Conservation (phyloP, 2,797 vertebrate species). For the Danio albolineatus region DNA sequence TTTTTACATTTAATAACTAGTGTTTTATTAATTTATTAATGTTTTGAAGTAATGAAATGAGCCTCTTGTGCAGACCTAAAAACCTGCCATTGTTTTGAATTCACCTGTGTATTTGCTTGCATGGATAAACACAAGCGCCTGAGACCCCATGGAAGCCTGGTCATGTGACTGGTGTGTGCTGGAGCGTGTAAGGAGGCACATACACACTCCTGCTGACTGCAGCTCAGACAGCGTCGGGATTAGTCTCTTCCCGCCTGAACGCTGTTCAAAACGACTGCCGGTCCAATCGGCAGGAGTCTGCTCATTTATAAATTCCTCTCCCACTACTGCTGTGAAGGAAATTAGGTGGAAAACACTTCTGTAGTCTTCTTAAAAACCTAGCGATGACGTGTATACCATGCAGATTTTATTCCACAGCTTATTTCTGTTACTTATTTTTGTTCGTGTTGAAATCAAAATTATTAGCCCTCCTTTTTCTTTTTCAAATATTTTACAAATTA, state of each 20-base stretch:
- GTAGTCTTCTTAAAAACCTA: not conserved
- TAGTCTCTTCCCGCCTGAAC: slow-evolving; percentile 39
- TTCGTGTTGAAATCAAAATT: no score
- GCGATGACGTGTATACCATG: no score
- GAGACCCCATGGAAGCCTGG: slow-evolving; percentile 1
- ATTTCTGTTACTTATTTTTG: no score
- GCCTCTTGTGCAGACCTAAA: not conserved
- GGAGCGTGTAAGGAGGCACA: slow-evolving; percentile 16
- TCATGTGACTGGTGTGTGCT: slow-evolving; percentile 21
- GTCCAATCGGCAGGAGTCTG: slow-evolving; percentile 5
- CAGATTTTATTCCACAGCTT: no score
- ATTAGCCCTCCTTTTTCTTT: no score
- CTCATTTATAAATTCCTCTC: not conserved
- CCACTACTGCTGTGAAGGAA: slow-evolving; percentile 15
- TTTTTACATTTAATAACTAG: not conserved
- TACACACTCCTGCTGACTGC: slow-evolving; percentile 4
- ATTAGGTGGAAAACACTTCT: slow-evolving; percentile 2
- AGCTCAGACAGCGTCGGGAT: slow-evolving; percentile 50
- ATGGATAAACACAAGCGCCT: not conserved
- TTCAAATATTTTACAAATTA: no score
- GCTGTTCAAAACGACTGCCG: not conserved
- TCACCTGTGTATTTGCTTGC: slow-evolving; percentile 1
- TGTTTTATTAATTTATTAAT: not conserved
- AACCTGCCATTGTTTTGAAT: not conserved
- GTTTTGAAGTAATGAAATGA: not conserved